Evolutionary conservation across 2,888 invertebrate genomes (phyloP), one percentile per base, ranked within the genome.

Genomic region (Diplazon laetatorius): DNA sequence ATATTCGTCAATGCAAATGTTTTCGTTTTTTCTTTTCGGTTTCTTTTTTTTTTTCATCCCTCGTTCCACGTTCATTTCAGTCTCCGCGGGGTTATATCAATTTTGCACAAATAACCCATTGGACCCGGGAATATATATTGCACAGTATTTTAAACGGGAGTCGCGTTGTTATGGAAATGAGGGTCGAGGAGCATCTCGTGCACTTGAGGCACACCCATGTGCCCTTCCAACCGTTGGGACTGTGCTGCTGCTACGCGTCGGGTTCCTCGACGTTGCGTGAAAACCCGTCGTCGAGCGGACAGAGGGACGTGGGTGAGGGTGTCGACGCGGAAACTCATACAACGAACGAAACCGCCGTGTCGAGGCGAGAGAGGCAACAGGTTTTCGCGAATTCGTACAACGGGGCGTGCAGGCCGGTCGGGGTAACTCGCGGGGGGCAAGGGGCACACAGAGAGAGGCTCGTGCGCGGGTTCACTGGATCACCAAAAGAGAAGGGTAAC

Each of bases 371-470:
- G 46, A 59, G 82, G 82, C 82, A 82, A 82, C 82, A 82, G 82
- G 82, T 82, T 80, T 82, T 82, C 80, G 57, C 78, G 77, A 81
- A 76, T 80, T 81, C 70, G 70, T 75, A 75, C 42, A 62, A 70
- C 16, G 25, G 48, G n/a, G 62, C 35, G 62, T 30, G 18, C 52
- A 59, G 44, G 46, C 63, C 10, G 14, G 25, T 9, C 25, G n/a
- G 30, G 30, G 69, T 63, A 70, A 73, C 37, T 35, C 62, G 57
- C 57, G 39, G 50, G 37, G 2, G 50, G 50, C 50, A 48, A 10
- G 39, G 16, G 14, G 16, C 52, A 50, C n/a, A n/a, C n/a, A 50
- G 14, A 37, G 65, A 60, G 60, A 30, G 2, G 30, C 39, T 37
- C 50, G 22, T 22, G 60, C 25, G 22, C 44, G 22, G 30, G 30